Conservation (phyloP, 2,113 vertebrate genomes). For the Riparia riparia region DNA sequence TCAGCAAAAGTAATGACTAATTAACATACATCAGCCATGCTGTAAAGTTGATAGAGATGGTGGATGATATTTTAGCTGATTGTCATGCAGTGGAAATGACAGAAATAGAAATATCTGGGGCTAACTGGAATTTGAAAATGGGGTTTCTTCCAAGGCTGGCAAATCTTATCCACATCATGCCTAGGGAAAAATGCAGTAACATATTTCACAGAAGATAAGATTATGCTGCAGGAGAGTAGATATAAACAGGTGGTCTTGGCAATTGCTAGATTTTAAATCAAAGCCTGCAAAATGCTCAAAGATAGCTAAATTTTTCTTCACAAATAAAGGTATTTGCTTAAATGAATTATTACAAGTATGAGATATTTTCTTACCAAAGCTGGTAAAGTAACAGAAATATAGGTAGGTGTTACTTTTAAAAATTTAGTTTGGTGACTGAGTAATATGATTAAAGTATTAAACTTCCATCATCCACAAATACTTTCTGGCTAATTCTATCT, state of each 20-base stretch:
- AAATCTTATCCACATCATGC: conserved; percentile 17
- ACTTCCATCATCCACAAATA: background rate
- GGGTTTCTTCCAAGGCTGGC: conserved; percentile 13
- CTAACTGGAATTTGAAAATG: conserved; percentile 30
- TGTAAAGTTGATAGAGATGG: conserved; percentile 41
- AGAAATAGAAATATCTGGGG: conserved; percentile 28
- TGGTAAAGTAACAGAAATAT: background rate
- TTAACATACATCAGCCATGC: conserved; percentile 27
- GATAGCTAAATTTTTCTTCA: background rate
- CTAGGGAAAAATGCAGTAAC: background rate
- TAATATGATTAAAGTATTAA: background rate
- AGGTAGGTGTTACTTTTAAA: rapidly evolving
- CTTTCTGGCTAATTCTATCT: background rate
- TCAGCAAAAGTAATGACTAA: background rate
- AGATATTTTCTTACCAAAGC: background rate
- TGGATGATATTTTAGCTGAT: conserved; percentile 55
- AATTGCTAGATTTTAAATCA: background rate
- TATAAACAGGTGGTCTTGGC: conserved; percentile 9
- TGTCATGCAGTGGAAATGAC: conserved; percentile 12
- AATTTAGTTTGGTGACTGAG: background rate
- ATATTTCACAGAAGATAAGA: conserved; percentile 41
- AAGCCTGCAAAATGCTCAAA: background rate
- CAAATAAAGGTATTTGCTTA: background rate
- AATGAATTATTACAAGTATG: background rate
- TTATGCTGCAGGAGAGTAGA: background rate